phyloP scores from a whole-genome alignment of 2,797 vertebrate genomes.

The Ceyx erithaca region DNA sequence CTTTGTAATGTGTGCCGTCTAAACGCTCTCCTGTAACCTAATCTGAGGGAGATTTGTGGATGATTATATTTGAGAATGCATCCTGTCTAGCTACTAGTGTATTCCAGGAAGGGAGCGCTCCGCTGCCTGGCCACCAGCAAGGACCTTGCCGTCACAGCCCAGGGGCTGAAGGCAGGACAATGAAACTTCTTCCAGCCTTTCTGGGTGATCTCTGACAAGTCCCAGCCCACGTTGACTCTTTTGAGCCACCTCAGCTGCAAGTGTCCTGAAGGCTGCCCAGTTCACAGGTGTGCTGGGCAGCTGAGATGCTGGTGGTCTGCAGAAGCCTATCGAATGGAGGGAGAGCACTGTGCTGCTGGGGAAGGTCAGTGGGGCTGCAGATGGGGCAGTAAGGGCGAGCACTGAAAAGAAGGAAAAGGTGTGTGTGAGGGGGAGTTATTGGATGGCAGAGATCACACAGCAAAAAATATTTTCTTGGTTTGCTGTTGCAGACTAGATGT shows the following conservation, averaged over 20 bases:
- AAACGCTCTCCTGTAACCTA: conserved; percentile 45
- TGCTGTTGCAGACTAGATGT: background rate
- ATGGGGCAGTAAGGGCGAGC: accelerated
- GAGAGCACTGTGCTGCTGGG: accelerated
- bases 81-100: conserved; percentile 58
- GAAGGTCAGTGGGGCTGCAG: background rate
- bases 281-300: background rate
- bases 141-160: background rate
- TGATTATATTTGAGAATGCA: conserved; percentile 30
- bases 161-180: conserved; percentile 19
- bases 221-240: background rate
- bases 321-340: accelerated
- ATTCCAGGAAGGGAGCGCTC: conserved; percentile 47
- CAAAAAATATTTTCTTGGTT: background rate
- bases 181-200: conserved; percentile 48
- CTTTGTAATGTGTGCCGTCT: background rate
- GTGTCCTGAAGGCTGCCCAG: background rate
- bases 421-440: background rate
- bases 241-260: conserved; percentile 9
- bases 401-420: background rate
- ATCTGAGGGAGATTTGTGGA: conserved; percentile 54
- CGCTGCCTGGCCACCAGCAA: background rate
- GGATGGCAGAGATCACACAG: background rate
- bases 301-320: accelerated
- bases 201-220: background rate